These are phyloP conservation scores for Sebastes minor DNA, from an alignment of 2,797 vertebrate species.

Conservation along the genomic window DNA sequence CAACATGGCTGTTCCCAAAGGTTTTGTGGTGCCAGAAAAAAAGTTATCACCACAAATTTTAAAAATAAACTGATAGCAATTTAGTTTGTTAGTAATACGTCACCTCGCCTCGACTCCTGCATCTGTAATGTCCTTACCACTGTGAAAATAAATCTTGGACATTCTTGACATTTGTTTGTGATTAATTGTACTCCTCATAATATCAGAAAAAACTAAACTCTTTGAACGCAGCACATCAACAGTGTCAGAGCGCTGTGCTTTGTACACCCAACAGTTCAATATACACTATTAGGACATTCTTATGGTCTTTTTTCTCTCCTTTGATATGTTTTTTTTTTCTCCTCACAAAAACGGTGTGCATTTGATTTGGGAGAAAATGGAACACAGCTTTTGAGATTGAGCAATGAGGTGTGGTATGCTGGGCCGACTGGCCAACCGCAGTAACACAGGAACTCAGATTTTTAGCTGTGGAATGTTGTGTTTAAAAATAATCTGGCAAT, in stretches of 20 bases:
- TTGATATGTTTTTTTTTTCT: slow-evolving; percentile 18
- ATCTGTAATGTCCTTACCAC: not conserved
- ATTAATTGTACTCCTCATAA: not conserved
- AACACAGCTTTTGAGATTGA: slow-evolving; percentile 33
- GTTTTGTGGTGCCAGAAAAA: no score
- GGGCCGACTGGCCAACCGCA: not conserved
- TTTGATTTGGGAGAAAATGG: slow-evolving; percentile 48
- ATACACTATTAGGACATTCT: not conserved
- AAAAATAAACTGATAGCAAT: no score
- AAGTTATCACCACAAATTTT: no score
- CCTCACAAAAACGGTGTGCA: slow-evolving; percentile 8
- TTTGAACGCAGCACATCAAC: no score
- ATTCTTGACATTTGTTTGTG: not conserved
- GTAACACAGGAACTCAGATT: not conserved
- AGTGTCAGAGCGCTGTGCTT: not conserved
- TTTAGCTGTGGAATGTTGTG: slow-evolving; percentile 13
- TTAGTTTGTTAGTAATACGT: not conserved
- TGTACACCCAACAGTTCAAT: not conserved
- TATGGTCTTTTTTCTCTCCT: not conserved
- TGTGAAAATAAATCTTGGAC: not conserved
- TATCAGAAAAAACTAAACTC: not conserved
- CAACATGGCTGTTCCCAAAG: not conserved
- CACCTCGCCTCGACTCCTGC: not conserved
- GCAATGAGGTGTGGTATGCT: slow-evolving; percentile 25
- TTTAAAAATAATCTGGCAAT: slow-evolving; percentile 6